Percentiles rank a stretch among this genome's conserved stretches.
Evolutionary conservation across 2,888 invertebrate genomes (phyloP).

Genomic region (Pseudoips prasinana): DNA sequence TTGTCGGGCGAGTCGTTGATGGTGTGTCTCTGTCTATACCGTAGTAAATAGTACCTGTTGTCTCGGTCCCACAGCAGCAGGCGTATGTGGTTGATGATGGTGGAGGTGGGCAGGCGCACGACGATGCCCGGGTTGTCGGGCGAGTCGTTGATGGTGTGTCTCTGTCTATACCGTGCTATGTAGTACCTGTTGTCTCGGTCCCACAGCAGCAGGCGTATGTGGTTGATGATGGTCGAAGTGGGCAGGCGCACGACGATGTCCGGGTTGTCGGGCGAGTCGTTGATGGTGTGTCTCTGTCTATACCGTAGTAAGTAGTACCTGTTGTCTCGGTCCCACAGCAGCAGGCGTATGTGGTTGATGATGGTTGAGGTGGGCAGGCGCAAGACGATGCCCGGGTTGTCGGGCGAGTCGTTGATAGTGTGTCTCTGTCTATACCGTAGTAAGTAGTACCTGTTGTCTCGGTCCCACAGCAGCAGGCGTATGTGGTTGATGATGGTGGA

Average conservation of each 20-base stretch:
- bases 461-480: constrained; percentile 96
- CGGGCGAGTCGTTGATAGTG: constrained; percentile 87
- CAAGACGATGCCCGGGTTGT: constrained; percentile 90
- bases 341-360: constrained; percentile 95
- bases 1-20: no score
- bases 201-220: constrained; percentile 73
- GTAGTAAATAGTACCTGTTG: no score
- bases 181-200: no score
- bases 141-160: no score
- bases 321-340: constrained; percentile 97
- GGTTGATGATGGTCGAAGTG: constrained; percentile 94
- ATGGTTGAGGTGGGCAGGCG: constrained; percentile 92
- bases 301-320: constrained; percentile 65
- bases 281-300: constrained; percentile 92
- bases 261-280: constrained; percentile 84
- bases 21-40: no score
- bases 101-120: no score
- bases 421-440: no score
- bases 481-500: constrained; percentile 97
- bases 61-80: no score
- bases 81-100: no score
- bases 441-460: constrained; percentile 92
- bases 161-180: no score
- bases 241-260: constrained; percentile 94
- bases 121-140: no score